Evolutionary conservation across 2,888 invertebrate genomes (phyloP).

Genomic region (Microdon myrmicae): DNA sequence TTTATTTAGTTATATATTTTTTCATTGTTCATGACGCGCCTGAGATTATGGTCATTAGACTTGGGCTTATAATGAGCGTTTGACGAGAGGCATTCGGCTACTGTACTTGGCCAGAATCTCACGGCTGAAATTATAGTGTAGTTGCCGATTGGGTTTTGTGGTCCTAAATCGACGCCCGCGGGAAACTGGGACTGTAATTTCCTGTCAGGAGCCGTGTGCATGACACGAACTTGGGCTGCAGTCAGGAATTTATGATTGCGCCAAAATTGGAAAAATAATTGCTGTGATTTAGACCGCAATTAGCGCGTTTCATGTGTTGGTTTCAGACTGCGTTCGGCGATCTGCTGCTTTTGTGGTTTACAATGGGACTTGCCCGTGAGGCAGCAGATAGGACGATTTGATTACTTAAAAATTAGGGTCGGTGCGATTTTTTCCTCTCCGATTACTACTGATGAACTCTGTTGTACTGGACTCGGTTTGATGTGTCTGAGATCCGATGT

Average conservation of each 20-base stretch:
- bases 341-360: too few relatives aligned
- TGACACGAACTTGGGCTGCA: slow-evolving; percentile 15
- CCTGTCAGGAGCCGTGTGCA: slow-evolving; percentile 1
- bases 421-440: too few relatives aligned
- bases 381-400: too few relatives aligned
- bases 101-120: slow-evolving; percentile 5
- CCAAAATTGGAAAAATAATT: slow-evolving; percentile 1
- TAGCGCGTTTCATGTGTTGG: too few relatives aligned
- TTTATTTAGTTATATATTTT: neutral
- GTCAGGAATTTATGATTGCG: neutral
- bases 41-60: slow-evolving; percentile 26
- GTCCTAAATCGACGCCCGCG: too few relatives aligned
- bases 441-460: slow-evolving; percentile 3
- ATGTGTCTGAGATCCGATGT: neutral
- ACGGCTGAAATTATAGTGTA: slow-evolving; percentile 1
- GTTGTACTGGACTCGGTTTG: neutral
- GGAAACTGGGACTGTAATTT: neutral
- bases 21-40: neutral
- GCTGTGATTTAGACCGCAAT: too few relatives aligned
- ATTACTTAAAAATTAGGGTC: too few relatives aligned
- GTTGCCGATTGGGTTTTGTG: too few relatives aligned
- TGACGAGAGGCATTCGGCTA: slow-evolving; percentile 15
- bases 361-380: too few relatives aligned
- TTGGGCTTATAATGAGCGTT: slow-evolving; percentile 26
- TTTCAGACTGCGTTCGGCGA: too few relatives aligned